phyloP scores from a whole-genome alignment of 2,113 vertebrate species.

The Sclerurus mexicanus region DNA sequence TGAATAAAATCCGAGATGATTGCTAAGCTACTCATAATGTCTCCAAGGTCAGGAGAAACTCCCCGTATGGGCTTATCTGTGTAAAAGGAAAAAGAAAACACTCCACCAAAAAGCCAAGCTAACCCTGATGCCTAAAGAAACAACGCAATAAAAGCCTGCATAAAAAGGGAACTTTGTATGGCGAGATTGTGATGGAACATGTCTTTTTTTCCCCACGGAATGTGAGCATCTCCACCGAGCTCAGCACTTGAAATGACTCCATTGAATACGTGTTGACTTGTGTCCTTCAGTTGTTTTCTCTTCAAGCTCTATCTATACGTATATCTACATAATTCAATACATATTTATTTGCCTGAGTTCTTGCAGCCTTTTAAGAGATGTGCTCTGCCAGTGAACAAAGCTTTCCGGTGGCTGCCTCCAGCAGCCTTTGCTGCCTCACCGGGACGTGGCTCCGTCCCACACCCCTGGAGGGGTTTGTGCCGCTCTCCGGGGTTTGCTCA shows the following conservation, averaged over 20 bases:
- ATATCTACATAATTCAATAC: background rate
- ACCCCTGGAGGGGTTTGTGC: background rate
- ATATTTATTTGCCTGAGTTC: background rate
- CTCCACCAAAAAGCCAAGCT: background rate
- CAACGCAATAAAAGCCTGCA: background rate
- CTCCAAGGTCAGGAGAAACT: constrained; percentile 30
- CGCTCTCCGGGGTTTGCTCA: background rate
- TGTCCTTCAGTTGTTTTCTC: background rate
- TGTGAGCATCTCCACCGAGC: rapidly evolving
- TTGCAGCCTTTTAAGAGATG: background rate
- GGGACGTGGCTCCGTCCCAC: background rate
- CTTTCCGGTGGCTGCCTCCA: background rate
- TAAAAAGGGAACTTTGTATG: background rate
- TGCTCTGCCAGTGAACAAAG: background rate
- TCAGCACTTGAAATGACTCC: background rate
- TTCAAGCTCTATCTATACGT: background rate
- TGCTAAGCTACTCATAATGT: background rate
- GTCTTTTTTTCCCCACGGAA: background rate
- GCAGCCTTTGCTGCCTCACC: background rate
- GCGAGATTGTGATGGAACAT: background rate
- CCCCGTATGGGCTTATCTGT: background rate
- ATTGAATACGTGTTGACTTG: background rate
- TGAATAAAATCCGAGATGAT: background rate
- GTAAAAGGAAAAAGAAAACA: background rate
- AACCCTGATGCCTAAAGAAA: background rate